Conservation (phyloP, 2,113 vertebrate genomes). For the Hiodon tergisus region DNA sequence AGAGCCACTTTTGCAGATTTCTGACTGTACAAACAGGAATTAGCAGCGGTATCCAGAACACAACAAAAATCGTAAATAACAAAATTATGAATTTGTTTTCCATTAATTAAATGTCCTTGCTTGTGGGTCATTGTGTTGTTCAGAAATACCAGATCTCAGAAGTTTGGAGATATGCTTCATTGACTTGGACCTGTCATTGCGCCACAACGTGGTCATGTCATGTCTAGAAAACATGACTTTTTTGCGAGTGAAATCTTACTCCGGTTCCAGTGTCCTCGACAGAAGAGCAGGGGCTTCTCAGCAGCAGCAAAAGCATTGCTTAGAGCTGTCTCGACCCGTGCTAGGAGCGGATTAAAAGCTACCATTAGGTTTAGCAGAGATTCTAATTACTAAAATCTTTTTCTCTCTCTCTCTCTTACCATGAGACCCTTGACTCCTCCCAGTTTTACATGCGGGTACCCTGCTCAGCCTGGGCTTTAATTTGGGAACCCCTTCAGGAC, state of each 20-base stretch:
- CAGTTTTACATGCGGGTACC: not conserved
- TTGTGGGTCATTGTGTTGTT: slow-evolving; percentile 39
- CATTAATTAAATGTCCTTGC: too few species aligned
- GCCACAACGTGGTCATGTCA: not conserved
- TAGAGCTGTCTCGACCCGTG: not conserved
- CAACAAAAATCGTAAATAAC: too few species aligned
- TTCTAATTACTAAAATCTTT: not conserved
- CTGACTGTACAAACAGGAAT: slow-evolving; percentile 52
- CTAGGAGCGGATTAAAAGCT: not conserved
- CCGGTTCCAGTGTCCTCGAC: not conserved
- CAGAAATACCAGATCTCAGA: slow-evolving; percentile 29
- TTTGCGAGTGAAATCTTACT: too few species aligned
- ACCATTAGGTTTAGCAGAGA: not conserved
- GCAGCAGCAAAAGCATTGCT: too few species aligned
- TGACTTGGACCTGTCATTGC: not conserved
- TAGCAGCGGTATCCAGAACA: slow-evolving; percentile 46
- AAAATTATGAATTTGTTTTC: too few species aligned
- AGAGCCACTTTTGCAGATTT: slow-evolving; percentile 49
- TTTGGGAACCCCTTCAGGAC: slow-evolving; percentile 6
- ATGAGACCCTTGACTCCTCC: not conserved
- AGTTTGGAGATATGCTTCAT: not conserved
- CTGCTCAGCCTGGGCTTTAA: not conserved
- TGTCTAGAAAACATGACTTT: not conserved
- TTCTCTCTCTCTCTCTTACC: not conserved
- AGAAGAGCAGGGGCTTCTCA: not conserved